Base-by-base conservation (phyloP, 2,888 invertebrate genomes). In the Crematogaster levior region DNA sequence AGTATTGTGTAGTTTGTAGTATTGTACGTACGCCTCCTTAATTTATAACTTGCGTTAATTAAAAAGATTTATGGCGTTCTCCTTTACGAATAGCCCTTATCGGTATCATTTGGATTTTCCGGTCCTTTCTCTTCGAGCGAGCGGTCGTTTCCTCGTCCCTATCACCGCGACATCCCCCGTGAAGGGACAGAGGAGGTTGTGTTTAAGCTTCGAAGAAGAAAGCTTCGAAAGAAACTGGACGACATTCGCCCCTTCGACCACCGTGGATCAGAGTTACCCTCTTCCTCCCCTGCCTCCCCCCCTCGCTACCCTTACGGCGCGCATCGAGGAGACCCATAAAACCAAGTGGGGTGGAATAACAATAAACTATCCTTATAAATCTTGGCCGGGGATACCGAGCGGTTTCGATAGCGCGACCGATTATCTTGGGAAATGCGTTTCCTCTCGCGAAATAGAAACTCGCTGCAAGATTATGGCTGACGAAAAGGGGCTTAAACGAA, bases 301-400 rank as follows among this genome's bases (percentile, higher is more conserved):
- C 34, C 34, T 6, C 46, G 58, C 48, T n/a, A 43, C 48, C 58
- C 65, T 70, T 60, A 61, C 83, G 68, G 37, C 37, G 72, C 85
- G 60, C 75, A 70, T 85, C 84, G 90, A 89, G 87, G 89, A 88
- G 91, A 88, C 89, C 92, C 92, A 92, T 93, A 92, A 93, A 93
- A 93, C 91, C 91, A 92, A 93, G 93, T 92, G 91, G 91, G 90
- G 91, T 89, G 91, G 92, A 93, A 93, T 93, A 93, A 93, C 93
- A 93, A 93, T 93, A 92, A 93, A 92, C 93, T 92, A 93, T 93
- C 91, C 90, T 86, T 88, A 93, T 93, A 93, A 93, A 93, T 93
- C 93, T 92, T 90, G 86, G 15, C 83, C 87, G 90, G 90, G 90
- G 92, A 91, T 90, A 89, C 86, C 87, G 88, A 86, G 86, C 85